A percentile compares a stretch with the other conserved stretches of the same genome.
Conservation (phyloP, 2,888 invertebrate genomes). For the Axea sp. region DNA sequence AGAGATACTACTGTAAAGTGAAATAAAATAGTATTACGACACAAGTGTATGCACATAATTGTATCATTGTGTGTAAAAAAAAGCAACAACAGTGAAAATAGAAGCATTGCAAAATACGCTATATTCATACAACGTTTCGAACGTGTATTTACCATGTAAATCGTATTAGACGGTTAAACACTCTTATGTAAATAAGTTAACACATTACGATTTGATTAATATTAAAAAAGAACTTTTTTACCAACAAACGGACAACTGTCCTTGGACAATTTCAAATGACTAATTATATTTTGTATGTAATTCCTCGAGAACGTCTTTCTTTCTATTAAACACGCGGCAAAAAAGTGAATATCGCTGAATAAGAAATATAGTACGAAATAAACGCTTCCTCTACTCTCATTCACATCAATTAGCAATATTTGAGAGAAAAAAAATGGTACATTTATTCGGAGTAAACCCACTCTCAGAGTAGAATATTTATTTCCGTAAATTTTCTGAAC, state of each 20-base stretch:
- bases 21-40: too few relatives aligned
- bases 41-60: constrained; percentile 25
- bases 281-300: constrained; percentile 10
- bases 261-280: constrained; percentile 13
- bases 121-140: constrained; percentile 30
- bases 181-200: constrained; percentile 31
- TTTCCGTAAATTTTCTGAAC: constrained; percentile 4
- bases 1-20: too few relatives aligned
- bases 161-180: constrained; percentile 34
- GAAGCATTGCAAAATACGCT: constrained; percentile 29
- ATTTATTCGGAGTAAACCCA: constrained; percentile 16
- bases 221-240: constrained; percentile 10
- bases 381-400: constrained; percentile 1
- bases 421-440: constrained; percentile 14
- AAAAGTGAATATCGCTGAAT: background rate
- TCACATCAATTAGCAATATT: constrained; percentile 32
- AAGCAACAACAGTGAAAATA: constrained; percentile 25
- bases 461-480: constrained; percentile 6
- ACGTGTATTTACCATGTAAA: constrained; percentile 34
- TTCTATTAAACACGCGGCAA: background rate
- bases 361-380: constrained; percentile 1
- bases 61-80: constrained; percentile 3
- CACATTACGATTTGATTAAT: constrained; percentile 31
- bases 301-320: background rate
- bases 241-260: constrained; percentile 15